These are phyloP conservation scores for Drosophila multiciliata DNA, from an alignment of 2,888 invertebrate species.

Conservation along the genomic window DNA sequence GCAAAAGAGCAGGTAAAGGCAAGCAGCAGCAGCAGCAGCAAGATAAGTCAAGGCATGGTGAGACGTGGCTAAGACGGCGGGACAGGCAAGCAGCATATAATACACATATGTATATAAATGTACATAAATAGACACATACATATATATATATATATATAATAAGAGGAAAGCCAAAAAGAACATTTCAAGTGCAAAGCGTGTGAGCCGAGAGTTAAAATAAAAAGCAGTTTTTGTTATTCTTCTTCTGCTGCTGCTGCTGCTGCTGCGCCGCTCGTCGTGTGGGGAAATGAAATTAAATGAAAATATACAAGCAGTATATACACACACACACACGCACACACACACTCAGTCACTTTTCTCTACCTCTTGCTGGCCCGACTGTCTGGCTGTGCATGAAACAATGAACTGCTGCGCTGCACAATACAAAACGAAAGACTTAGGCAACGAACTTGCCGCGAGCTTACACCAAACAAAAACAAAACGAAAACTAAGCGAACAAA, in stretches of 20 bases:
- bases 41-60: not conserved
- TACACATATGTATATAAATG: slow-evolving; percentile 3
- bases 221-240: slow-evolving; percentile 43
- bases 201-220: slow-evolving; percentile 73
- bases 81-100: slow-evolving; percentile 32
- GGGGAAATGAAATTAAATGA: slow-evolving; percentile 65
- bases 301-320: slow-evolving; percentile 50
- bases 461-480: slow-evolving; percentile 15
- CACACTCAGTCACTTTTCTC: not conserved
- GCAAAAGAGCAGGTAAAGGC: slow-evolving; percentile 35
- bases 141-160: slow-evolving; percentile 11
- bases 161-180: slow-evolving; percentile 60
- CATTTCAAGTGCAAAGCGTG: slow-evolving; percentile 72
- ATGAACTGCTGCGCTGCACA: slow-evolving; percentile 34
- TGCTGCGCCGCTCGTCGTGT: slow-evolving; percentile 24
- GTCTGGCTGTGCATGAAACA: slow-evolving; percentile 34
- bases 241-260: slow-evolving; percentile 2
- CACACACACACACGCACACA: slow-evolving; percentile 4
- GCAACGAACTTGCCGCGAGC: slow-evolving; percentile 62
- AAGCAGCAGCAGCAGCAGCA: slow-evolving; percentile 4
- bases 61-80: slow-evolving; percentile 19
- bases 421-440: slow-evolving; percentile 65
- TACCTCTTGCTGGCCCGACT: not conserved
- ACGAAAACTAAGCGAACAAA: slow-evolving; percentile 30
- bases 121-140: slow-evolving; percentile 1